These are phyloP conservation scores for Ctenopoma kingsleyae DNA, from an alignment of 2,797 vertebrate species.

Conservation along the genomic window DNA sequence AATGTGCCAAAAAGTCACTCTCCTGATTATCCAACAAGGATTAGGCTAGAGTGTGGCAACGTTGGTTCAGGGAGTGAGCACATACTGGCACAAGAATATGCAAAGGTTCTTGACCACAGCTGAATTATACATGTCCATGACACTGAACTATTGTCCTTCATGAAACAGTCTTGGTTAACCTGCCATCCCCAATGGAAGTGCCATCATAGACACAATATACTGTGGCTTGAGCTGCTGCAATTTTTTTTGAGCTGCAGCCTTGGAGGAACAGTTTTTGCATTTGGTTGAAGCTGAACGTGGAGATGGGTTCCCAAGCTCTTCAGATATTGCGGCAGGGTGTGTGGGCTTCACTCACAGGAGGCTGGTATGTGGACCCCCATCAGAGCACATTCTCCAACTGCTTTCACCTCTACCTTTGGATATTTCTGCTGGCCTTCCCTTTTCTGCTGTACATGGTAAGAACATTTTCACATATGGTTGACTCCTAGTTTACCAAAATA, in stretches of 20 bases:
- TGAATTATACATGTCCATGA: constrained; percentile 65
- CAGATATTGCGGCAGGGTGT: constrained; percentile 94
- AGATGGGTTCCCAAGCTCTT: constrained; percentile 93
- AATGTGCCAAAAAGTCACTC: constrained; percentile 82
- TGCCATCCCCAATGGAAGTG: constrained; percentile 81
- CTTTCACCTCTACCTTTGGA: constrained; percentile 94
- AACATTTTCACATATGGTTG: constrained; percentile 3
- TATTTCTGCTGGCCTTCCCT: constrained; percentile 91
- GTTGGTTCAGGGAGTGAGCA: constrained; percentile 56
- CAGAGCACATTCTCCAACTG: constrained; percentile 95
- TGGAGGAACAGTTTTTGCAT: constrained; percentile 68
- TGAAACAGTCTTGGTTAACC: constrained; percentile 73
- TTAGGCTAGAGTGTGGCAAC: constrained; percentile 62
- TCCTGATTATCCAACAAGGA: constrained; percentile 67
- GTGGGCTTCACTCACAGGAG: constrained; percentile 93
- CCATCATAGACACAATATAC: constrained; percentile 84
- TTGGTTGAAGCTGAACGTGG: constrained; percentile 72
- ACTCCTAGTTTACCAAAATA: not conserved
- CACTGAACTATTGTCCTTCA: constrained; percentile 69
- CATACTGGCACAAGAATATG: constrained; percentile 72
- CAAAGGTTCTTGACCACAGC: constrained; percentile 67
- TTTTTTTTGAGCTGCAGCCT: constrained; percentile 70
- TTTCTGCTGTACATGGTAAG: constrained; percentile 94
- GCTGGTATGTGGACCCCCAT: constrained; percentile 95
- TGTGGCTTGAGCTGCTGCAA: constrained; percentile 74